phyloP scores from a whole-genome alignment of 1,140 invertebrate genomes.

The Nomia melanderi region DNA sequence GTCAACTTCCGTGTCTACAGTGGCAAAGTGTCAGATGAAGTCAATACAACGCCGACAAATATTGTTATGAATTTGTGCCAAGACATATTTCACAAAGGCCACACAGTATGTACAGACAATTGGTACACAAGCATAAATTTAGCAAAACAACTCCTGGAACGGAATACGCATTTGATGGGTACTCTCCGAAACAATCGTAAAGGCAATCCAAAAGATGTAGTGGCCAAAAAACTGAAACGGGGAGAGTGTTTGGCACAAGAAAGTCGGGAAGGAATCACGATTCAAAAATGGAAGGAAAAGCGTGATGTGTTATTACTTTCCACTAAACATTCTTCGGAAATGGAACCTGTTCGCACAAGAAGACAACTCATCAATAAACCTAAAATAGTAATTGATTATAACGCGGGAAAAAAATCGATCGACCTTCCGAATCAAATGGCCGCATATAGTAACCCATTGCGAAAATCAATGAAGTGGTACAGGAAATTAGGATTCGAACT shows the following conservation, averaged over 20 bases:
- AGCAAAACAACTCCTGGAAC: conserved; percentile 10
- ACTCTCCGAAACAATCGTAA: conserved; percentile 46
- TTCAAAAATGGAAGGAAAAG: conserved; percentile 16
- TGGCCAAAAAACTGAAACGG: conserved; percentile 31
- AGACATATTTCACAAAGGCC: too few relatives aligned
- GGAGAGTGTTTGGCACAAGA: conserved; percentile 2
- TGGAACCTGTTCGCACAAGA: neutral
- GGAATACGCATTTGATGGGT: conserved; percentile 30
- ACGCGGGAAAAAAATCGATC: too few relatives aligned
- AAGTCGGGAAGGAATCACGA: conserved; percentile 4
- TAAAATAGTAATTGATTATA: too few relatives aligned
- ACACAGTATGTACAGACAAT: conserved; percentile 53
- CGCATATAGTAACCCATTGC: conserved; percentile 71
- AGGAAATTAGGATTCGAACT: conserved; percentile 69
- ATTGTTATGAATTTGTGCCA: neutral
- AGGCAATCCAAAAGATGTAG: conserved; percentile 33
- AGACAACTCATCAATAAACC: too few relatives aligned
- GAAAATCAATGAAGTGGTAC: conserved; percentile 75
- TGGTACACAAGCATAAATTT: conserved; percentile 36
- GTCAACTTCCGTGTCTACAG: neutral
- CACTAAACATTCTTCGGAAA: conserved; percentile 12
- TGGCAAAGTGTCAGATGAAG: neutral
- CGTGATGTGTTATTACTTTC: conserved; percentile 15
- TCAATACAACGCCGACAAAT: neutral
- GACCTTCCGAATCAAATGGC: conserved; percentile 32